Evolutionary conservation across 1,140 invertebrate genomes (phyloP).

Genomic region (Drosophila funebris): DNA sequence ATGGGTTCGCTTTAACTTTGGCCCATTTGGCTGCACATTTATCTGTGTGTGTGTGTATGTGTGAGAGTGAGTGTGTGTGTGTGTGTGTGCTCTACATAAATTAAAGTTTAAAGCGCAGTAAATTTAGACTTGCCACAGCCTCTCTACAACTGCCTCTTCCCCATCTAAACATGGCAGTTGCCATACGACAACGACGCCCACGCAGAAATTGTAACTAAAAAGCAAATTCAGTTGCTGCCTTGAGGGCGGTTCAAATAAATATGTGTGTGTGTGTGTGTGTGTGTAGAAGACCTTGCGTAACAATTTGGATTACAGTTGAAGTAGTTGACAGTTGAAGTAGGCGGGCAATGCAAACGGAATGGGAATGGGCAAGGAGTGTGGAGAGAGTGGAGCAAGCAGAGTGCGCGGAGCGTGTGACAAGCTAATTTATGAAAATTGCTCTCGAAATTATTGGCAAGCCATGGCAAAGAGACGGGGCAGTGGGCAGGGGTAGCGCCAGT

Average conservation of each 20-base stretch:
- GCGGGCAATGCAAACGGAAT: no score
- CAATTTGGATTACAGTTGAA: constrained; percentile 76
- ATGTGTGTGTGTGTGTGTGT: constrained; percentile 31
- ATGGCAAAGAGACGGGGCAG: background rate
- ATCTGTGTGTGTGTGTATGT: background rate
- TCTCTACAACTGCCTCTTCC: background rate
- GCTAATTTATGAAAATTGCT: constrained; percentile 81
- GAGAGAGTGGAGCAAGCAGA: background rate
- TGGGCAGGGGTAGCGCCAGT: no score
- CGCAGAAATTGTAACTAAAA: constrained; percentile 40
- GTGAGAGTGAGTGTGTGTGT: background rate
- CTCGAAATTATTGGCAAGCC: constrained; percentile 74
- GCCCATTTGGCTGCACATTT: constrained; percentile 48
- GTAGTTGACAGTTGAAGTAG: constrained; percentile 63
- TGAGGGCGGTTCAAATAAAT: constrained; percentile 4
- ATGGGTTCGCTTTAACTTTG: constrained; percentile 56
- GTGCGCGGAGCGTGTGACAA: constrained; percentile 29
- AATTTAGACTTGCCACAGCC: constrained; percentile 34
- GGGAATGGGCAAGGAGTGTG: no score
- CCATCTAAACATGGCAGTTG: constrained; percentile 13
- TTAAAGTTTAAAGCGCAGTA: constrained; percentile 77
- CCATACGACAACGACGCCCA: constrained; percentile 9
- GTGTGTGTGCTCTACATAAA: constrained; percentile 60
- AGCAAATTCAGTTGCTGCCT: constrained; percentile 25
- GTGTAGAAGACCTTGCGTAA: constrained; percentile 64